phyloP scores from a whole-genome alignment of 2,888 invertebrate genomes.

The Lucinisca nassula region DNA sequence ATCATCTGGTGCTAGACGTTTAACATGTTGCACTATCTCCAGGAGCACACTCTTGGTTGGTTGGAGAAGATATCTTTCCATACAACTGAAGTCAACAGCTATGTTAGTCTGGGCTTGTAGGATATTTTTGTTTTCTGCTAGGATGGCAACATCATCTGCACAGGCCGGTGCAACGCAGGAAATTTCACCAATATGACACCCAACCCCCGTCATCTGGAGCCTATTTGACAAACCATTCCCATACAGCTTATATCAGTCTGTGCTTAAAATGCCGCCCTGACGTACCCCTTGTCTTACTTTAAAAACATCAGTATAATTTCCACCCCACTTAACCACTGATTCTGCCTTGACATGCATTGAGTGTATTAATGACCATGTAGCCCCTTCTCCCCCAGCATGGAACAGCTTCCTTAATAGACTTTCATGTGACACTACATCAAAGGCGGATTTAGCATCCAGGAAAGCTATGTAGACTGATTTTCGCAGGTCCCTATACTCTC shows the following conservation, averaged over 20 bases:
- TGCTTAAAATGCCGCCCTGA: neutral
- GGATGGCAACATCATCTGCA: neutral
- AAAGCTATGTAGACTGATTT: neutral
- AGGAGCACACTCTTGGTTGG: neutral
- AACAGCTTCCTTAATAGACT: constrained; percentile 31
- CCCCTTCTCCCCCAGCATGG: neutral
- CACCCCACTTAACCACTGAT: neutral
- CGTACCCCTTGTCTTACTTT: neutral
- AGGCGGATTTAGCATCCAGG: constrained; percentile 36
- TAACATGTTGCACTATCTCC: neutral
- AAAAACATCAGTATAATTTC: neutral
- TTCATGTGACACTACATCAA: constrained; percentile 24
- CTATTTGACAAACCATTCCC: neutral
- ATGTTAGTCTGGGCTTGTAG: neutral
- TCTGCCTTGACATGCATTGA: neutral
- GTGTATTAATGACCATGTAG: neutral
- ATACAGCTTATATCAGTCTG: neutral
- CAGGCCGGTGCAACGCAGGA: neutral
- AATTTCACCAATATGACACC: neutral
- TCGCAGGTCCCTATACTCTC: neutral
- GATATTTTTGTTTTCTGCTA: neutral
- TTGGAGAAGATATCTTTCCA: neutral
- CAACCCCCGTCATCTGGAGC: neutral
- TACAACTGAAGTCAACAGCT: neutral
- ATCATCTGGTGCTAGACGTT: neutral